Conservation (phyloP, 2,113 vertebrate genomes). For the Amphilophus citrinellus region DNA sequence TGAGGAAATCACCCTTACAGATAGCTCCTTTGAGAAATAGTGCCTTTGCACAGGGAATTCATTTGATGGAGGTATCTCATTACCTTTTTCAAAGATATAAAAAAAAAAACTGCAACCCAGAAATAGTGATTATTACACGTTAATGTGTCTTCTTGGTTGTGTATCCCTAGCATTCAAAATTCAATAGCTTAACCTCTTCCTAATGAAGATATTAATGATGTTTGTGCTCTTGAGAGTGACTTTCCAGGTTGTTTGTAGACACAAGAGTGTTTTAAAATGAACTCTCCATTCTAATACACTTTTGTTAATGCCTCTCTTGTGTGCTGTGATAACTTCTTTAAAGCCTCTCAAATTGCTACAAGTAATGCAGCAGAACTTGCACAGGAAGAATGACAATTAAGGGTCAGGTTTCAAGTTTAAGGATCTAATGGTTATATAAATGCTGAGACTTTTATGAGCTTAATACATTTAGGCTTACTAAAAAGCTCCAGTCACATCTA, state of each 20-base stretch:
- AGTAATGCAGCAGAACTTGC: conserved; percentile 41
- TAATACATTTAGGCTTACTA: conserved; percentile 7
- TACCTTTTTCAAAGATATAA: conserved; percentile 48
- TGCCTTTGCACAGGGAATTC: background rate
- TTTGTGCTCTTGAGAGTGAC: conserved; percentile 68
- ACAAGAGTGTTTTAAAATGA: conserved; percentile 70
- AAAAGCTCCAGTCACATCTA: background rate
- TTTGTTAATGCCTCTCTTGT: conserved; percentile 60
- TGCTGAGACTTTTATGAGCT: conserved; percentile 7
- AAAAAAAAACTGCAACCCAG: conserved; percentile 40
- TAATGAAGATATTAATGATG: conserved; percentile 71
- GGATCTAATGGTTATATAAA: background rate
- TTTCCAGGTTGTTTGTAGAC: conserved; percentile 63
- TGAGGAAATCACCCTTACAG: background rate
- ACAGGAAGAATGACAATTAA: conserved; percentile 26
- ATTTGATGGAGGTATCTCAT: conserved; percentile 61
- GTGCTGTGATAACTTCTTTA: conserved; percentile 52
- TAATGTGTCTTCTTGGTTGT: conserved; percentile 48
- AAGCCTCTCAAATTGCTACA: conserved; percentile 37
- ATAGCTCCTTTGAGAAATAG: conserved; percentile 31
- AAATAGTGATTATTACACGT: conserved; percentile 52
- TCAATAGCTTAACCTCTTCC: conserved; percentile 49
- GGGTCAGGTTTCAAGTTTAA: conserved; percentile 21
- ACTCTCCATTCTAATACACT: conserved; percentile 56
- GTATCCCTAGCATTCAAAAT: conserved; percentile 38